Conservation (phyloP, 2,888 invertebrate genomes). For the Trissoscelio sp. region DNA sequence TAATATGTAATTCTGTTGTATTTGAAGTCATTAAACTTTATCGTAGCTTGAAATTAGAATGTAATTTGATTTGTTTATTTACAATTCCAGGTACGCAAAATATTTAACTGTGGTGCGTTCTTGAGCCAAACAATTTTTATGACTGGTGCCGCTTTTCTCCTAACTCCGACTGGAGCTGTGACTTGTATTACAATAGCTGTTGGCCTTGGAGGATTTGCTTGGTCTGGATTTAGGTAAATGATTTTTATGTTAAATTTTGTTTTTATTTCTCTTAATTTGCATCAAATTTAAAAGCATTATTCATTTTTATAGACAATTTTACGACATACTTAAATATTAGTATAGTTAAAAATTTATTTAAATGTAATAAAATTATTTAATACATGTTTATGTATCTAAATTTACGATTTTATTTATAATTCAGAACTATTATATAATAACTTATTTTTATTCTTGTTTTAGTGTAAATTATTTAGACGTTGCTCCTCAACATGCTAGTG, state of each 20-base stretch:
- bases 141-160: conserved; percentile 91
- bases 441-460: conserved; percentile 19
- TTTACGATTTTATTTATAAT: too few relatives aligned
- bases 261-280: not conserved
- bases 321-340: not conserved
- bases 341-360: too few relatives aligned
- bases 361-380: too few relatives aligned
- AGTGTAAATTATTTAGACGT: conserved; percentile 94
- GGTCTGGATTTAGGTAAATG: conserved; percentile 93
- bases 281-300: conserved; percentile 3
- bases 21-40: too few relatives aligned
- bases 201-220: conserved; percentile 95
- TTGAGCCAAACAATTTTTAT: conserved; percentile 93
- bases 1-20: too few relatives aligned
- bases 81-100: conserved; percentile 85
- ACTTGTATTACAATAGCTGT: conserved; percentile 94
- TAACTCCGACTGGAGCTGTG: conserved; percentile 88
- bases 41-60: too few relatives aligned
- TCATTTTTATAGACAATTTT: not conserved
- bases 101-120: conserved; percentile 91
- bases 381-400: too few relatives aligned
- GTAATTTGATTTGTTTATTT: too few relatives aligned
- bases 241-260: conserved; percentile 4
- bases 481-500: conserved; percentile 95
- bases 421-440: too few relatives aligned